phyloP scores from a whole-genome alignment of 1,140 invertebrate genomes.

The Heliconius hewitsoni region DNA sequence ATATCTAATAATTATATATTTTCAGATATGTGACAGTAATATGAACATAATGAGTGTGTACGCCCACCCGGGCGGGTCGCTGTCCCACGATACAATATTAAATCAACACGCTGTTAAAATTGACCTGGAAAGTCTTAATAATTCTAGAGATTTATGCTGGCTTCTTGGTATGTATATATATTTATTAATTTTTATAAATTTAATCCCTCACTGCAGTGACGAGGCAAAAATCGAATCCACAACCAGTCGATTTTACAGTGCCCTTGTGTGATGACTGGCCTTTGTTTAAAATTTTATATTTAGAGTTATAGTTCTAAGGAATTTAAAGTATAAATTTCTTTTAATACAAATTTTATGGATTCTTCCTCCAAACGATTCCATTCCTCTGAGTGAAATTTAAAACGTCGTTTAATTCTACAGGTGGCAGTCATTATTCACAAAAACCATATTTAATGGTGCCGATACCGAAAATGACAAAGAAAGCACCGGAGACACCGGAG shows the following conservation, averaged over 20 bases:
- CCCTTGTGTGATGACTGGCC: no score
- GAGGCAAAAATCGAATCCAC: no score
- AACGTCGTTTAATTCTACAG: slow-evolving; percentile 40
- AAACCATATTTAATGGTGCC: slow-evolving; percentile 68
- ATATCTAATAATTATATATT: not conserved
- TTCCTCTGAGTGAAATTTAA: no score
- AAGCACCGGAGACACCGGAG: slow-evolving; percentile 64
- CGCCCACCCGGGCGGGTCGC: slow-evolving; percentile 56
- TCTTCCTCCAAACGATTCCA: no score
- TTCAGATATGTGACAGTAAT: slow-evolving; percentile 71
- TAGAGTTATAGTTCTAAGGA: no score
- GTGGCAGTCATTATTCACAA: slow-evolving; percentile 62
- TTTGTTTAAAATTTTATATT: no score
- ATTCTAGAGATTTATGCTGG: slow-evolving; percentile 62
- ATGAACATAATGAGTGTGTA: slow-evolving; percentile 63
- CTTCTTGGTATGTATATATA: slow-evolving; percentile 54
- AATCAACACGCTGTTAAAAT: slow-evolving; percentile 61
- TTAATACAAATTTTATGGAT: no score
- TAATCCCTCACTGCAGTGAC: no score
- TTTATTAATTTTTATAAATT: no score
- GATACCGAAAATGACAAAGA: slow-evolving; percentile 71
- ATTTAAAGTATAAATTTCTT: no score
- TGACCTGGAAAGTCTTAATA: slow-evolving; percentile 63
- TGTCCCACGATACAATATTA: slow-evolving; percentile 60
- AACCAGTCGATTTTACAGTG: no score